Evolutionary conservation across 2,113 vertebrate genomes (phyloP).

Genomic region (Acinonyx jubatus): DNA sequence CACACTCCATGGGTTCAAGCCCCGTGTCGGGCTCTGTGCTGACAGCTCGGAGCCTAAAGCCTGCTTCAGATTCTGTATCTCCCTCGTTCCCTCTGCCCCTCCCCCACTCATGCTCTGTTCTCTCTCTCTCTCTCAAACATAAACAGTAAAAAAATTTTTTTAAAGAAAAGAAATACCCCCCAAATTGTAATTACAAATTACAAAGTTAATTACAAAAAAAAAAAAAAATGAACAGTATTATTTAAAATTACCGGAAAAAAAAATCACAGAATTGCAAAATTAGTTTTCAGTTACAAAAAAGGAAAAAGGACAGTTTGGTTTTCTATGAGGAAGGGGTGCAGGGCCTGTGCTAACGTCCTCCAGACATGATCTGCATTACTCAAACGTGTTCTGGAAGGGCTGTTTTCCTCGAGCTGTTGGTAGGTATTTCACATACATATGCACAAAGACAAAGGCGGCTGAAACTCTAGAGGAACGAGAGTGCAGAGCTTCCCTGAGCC

Average conservation of each 20-base stretch:
- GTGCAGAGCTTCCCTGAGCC: neutral
- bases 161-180: neutral
- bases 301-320: neutral
- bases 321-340: neutral
- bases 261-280: neutral
- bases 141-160: no score
- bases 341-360: neutral
- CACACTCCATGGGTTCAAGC: no score
- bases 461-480: neutral
- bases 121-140: no score
- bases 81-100: no score
- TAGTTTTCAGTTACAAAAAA: neutral
- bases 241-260: neutral
- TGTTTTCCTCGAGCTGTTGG: neutral
- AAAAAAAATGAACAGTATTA: neutral
- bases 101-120: no score
- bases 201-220: neutral
- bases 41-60: no score
- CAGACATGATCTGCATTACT: neutral
- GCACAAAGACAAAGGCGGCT: neutral
- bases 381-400: fast-evolving
- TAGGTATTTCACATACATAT: neutral
- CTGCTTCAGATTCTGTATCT: no score
- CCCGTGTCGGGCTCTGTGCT: no score
- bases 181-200: neutral